phyloP scores from a whole-genome alignment of 2,888 invertebrate species.

The Hemistola chrysoprasaria region DNA sequence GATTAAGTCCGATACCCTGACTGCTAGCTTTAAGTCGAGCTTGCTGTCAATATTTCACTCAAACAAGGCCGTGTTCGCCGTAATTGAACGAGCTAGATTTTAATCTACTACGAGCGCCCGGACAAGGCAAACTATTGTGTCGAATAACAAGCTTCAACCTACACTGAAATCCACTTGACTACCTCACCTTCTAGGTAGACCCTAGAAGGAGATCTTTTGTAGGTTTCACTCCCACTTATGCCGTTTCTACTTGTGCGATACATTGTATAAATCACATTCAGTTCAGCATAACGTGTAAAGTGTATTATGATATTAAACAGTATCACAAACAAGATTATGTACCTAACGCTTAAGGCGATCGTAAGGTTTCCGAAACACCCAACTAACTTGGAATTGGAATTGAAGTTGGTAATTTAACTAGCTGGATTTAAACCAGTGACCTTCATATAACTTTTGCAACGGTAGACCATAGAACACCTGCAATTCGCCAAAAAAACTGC shows the following conservation, averaged over 20 bases:
- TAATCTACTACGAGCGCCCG: constrained; percentile 32
- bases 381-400: not conserved
- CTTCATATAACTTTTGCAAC: too few relatives aligned
- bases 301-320: constrained; percentile 32
- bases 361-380: constrained; percentile 41
- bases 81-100: constrained; percentile 52
- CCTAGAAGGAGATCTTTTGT: too few relatives aligned
- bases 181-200: too few relatives aligned
- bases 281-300: constrained; percentile 39
- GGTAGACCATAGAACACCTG: too few relatives aligned
- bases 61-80: constrained; percentile 38
- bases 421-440: too few relatives aligned
- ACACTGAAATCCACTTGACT: not conserved
- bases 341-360: constrained; percentile 31
- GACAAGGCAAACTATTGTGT: constrained; percentile 19
- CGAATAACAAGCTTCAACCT: constrained; percentile 4
- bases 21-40: constrained; percentile 13
- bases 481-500: constrained; percentile 3
- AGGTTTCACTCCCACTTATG: constrained; percentile 12
- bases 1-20: constrained; percentile 6
- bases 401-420: too few relatives aligned
- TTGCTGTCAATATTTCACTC: constrained; percentile 33
- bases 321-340: constrained; percentile 48
- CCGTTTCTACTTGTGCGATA: constrained; percentile 7
- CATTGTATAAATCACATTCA: constrained; percentile 25